Conservation (phyloP, 2,797 vertebrate species). For the Peromyscus eremicus region DNA sequence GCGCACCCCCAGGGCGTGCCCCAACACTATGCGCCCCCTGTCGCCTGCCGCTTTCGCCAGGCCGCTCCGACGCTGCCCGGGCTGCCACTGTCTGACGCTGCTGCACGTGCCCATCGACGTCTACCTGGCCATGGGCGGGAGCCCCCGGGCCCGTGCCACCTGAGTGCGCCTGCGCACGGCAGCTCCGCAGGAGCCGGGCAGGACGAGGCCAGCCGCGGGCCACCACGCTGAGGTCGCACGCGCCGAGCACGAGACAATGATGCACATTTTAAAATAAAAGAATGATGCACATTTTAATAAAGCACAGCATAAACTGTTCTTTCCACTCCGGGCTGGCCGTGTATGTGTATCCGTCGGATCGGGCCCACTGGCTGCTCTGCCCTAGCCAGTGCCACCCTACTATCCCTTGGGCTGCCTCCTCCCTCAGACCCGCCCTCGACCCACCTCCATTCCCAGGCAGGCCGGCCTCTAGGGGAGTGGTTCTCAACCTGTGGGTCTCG, state of each 20-base stretch:
- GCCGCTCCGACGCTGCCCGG: constrained; percentile 87
- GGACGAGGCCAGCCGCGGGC: constrained; percentile 62
- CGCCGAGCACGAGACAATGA: constrained; percentile 78
- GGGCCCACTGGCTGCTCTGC: not conserved
- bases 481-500: not conserved
- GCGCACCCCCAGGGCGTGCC: not conserved
- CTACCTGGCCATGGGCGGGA: constrained; percentile 87
- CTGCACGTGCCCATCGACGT: constrained; percentile 88
- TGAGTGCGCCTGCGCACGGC: constrained; percentile 64
- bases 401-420: not conserved
- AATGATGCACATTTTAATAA: constrained; percentile 86
- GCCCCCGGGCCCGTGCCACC: constrained; percentile 76
- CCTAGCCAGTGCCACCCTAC: not conserved
- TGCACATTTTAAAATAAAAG: constrained; percentile 83
- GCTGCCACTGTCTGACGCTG: constrained; percentile 88
- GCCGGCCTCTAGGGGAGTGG: not conserved
- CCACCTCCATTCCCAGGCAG: not conserved
- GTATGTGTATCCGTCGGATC: constrained; percentile 65
- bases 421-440: not conserved
- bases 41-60: constrained; percentile 68
- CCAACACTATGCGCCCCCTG: not conserved
- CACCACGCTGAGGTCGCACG: constrained; percentile 79
- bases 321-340: constrained; percentile 75
- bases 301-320: constrained; percentile 82
- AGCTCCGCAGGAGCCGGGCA: constrained; percentile 70